Percentiles rank a stretch among this genome's conserved stretches.
Evolutionary conservation across 1,140 invertebrate species (phyloP).

Genomic region (Zaprionus camerounensis): DNA sequence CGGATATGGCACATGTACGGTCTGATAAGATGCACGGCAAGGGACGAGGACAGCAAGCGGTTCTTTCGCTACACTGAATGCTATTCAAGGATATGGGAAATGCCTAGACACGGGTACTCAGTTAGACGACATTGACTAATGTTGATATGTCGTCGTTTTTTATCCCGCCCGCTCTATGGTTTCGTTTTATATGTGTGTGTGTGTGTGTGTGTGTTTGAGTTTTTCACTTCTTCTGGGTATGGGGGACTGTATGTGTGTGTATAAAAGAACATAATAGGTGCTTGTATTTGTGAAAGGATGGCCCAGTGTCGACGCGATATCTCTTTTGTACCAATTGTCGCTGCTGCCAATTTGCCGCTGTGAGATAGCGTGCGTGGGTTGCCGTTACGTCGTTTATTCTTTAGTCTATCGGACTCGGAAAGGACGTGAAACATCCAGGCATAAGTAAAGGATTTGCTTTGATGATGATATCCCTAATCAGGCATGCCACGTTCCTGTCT

Average conservation of each 20-base stretch:
- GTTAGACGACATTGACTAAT: slow-evolving; percentile 80
- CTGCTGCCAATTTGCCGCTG: slow-evolving; percentile 40
- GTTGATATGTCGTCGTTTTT: slow-evolving; percentile 75
- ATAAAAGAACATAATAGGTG: neutral
- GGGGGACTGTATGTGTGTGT: neutral
- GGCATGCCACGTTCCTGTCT: slow-evolving; percentile 53
- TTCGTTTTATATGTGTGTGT: slow-evolving; percentile 74
- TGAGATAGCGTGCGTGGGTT: slow-evolving; percentile 65
- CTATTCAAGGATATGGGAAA: slow-evolving; percentile 30
- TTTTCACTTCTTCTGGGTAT: slow-evolving; percentile 26
- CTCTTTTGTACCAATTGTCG: slow-evolving; percentile 68
- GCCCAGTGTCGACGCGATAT: slow-evolving; percentile 45
- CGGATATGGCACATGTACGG: slow-evolving; percentile 18
- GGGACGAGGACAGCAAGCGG: neutral
- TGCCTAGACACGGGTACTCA: slow-evolving; percentile 69
- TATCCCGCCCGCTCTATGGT: slow-evolving; percentile 45
- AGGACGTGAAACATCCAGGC: slow-evolving; percentile 59
- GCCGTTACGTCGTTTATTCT: slow-evolving; percentile 47
- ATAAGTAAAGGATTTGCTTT: slow-evolving; percentile 81
- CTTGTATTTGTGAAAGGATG: slow-evolving; percentile 21
- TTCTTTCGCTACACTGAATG: slow-evolving; percentile 1
- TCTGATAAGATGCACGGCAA: slow-evolving; percentile 12
- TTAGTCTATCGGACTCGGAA: slow-evolving; percentile 19
- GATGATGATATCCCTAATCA: slow-evolving; percentile 79
- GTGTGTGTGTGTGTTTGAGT: slow-evolving; percentile 44